Base-by-base conservation (phyloP, 2,113 vertebrate species). In the Accipiter virgatus region DNA sequence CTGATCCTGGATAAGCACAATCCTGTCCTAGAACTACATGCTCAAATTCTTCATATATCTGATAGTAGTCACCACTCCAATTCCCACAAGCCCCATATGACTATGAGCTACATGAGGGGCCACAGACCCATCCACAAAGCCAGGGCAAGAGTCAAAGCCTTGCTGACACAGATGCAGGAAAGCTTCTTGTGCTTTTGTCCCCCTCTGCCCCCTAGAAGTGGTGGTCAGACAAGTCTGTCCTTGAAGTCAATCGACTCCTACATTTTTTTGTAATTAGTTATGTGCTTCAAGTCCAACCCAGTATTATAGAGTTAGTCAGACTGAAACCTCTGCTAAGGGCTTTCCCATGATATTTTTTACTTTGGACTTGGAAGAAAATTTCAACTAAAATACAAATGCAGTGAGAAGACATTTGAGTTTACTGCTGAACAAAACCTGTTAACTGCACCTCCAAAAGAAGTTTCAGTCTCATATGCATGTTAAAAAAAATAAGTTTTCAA, bases 1-100 rank as follows among this genome's bases (percentile, higher is more conserved):
- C 8, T 1, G 2, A 62, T 14, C 52, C 26, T 20, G 22, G 29
- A 22, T 36, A 36, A 71, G 21, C 34, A 56, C 13, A 56, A 31
- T 62, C 40, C n/a, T 50, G 22, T 59, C 55, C 15, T 7, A 75
- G 38, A 58, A 23, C 32, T 17, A 29, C 45, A 42, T 5, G 32
- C 15, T 45, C 62, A 11, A 50, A 2, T 42, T 65, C 61, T 83
- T 70, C 42, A 42, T 20, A 2, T 18, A 50, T 12, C 50, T 36
- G 36, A 26, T 3, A 75, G 50, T 8, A 52, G 40, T 68, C 27
- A 40, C 21, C 0, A 0, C 29, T 55, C 5, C 27, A 59, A 25
- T 2, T 50, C 40, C 13, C 38, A 45, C 27, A 78, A 53, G 59
- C 32, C 38, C 79, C 19, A 14, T 50, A 61, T 11, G 48, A 63